Evolutionary conservation across 2,113 vertebrate species (phyloP).

Genomic region (crab-eating macaque (Macaca fascicularis)): T2T-MFA8v1.1 NC_088388.1:38041501-38042000

Average conservation of each 20-base stretch:
- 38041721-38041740: neutral
- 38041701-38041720: neutral
- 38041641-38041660: neutral
- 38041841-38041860: slow-evolving; percentile 45
- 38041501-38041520: neutral
- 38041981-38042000: neutral
- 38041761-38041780: slow-evolving; percentile 48
- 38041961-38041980: slow-evolving; percentile 11
- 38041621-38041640: neutral
- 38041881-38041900: slow-evolving; percentile 22
- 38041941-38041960: neutral
- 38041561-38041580: neutral
- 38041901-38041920: neutral
- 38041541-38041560: neutral
- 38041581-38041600: neutral
- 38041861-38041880: slow-evolving; percentile 4
- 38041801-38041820: slow-evolving; percentile 23
- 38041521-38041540: neutral
- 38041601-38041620: neutral
- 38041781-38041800: slow-evolving; percentile 38
- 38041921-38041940: neutral
- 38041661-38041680: neutral
- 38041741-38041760: slow-evolving; percentile 63
- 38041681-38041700: neutral
- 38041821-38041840: neutral